Base-by-base conservation (phyloP, 1,140 invertebrate species). In the Bombyx mandarina region DNA sequence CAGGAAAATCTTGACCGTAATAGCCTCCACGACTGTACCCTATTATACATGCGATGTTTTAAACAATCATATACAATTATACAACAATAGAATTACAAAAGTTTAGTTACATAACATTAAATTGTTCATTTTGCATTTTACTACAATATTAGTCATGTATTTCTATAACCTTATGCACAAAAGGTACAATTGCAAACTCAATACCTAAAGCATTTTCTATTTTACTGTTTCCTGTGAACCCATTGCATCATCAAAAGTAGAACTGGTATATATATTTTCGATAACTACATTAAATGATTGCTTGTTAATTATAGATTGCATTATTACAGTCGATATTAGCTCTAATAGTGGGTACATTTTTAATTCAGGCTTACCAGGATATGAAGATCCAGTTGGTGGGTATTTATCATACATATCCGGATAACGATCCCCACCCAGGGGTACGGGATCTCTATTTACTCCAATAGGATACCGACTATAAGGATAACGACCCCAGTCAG, bases 401-500 rank as follows among this genome's bases (percentile, higher is more conserved):
- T 89, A 89, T 79, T 86, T 88, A 65, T 87, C 81, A 74, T 86
- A 88, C 57, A 82, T 56, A 60, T 82, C 76, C 44, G 86, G 88
- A 61, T 83, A 86, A 12, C 89, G 82, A 58, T 83, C 82, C 44
- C 89, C 80, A 35, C 83, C 87, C 45, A 82, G 59, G 12, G 86
- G 86, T 58, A 73, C 72, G 57, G 86, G 86, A 54, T 88, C 88
- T 63, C 86, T 69, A 63, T 88, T 85, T 10, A 82, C 79, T 8
- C 81, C 79, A 45, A 86, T 82, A 12, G 82, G 79, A 58, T 86
- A 87, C 57, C 79, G 74, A 55, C 84, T 78, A 61, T 71, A 70
- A 1, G 89, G 89, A 71, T 90, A 90, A 54, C 86, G 78, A 48
- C 82, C 86, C 65, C 69, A 79, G 60, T 82, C 75, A 56, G 84